Percentiles rank a stretch among this genome's conserved stretches.
phyloP scores from a whole-genome alignment of 2,888 invertebrate genomes.

The Lycia hirtaria region DNA sequence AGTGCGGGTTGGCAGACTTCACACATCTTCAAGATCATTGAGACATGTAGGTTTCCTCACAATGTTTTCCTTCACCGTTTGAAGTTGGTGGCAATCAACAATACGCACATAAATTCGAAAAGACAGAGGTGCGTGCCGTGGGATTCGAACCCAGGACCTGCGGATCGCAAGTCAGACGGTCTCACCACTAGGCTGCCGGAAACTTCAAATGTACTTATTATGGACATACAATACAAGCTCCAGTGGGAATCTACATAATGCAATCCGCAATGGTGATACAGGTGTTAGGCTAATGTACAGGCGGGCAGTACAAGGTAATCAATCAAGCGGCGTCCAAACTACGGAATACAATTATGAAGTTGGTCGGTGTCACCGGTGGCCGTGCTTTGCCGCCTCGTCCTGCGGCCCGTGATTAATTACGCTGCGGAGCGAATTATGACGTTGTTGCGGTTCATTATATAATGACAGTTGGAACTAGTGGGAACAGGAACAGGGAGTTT shows the following conservation, averaged over 20 bases:
- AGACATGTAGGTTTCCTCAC: too few relatives aligned
- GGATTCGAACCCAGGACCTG: not conserved
- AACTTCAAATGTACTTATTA: not conserved
- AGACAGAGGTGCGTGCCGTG: too few relatives aligned
- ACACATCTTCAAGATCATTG: too few relatives aligned
- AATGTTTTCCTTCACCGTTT: too few relatives aligned
- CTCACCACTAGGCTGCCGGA: too few relatives aligned
- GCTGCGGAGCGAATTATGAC: conserved; percentile 33
- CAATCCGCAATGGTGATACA: conserved; percentile 47
- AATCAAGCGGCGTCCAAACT: conserved; percentile 80
- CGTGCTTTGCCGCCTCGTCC: conserved; percentile 66
- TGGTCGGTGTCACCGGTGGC: conserved; percentile 73
- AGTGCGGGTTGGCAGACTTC: too few relatives aligned
- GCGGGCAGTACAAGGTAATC: conserved; percentile 66
- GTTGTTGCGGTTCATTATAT: conserved; percentile 29
- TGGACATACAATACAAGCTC: not conserved
- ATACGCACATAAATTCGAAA: too few relatives aligned
- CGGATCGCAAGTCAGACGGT: too few relatives aligned
- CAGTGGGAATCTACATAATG: conserved; percentile 19
- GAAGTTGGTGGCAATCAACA: too few relatives aligned
- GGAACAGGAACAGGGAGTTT: not conserved
- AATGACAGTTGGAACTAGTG: conserved; percentile 10
- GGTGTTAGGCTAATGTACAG: conserved; percentile 61
- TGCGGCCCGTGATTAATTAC: conserved; percentile 76
- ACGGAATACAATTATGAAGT: conserved; percentile 83